phyloP scores from a whole-genome alignment of 2,797 vertebrate species.

The Botia kubotai region DNA sequence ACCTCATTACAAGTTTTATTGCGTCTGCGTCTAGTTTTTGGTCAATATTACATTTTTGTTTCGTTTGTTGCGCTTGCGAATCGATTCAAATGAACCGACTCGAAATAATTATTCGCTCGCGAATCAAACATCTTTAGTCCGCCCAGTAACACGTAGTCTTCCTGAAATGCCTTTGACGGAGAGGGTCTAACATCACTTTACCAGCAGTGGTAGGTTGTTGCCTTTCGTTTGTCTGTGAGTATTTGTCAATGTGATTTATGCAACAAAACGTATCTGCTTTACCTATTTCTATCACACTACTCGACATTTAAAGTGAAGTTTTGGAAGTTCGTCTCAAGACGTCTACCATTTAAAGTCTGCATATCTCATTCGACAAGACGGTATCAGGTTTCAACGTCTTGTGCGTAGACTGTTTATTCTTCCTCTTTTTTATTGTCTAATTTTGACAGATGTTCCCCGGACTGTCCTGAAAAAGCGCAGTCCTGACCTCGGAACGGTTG shows the following conservation, averaged over 20 bases:
- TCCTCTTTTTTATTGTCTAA: slow-evolving; percentile 11
- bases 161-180: slow-evolving; percentile 31
- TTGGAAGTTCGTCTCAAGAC: neutral
- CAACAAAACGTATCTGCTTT: neutral
- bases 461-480: slow-evolving; percentile 25
- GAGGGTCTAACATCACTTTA: slow-evolving; percentile 26
- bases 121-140: neutral
- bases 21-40: too few relatives aligned
- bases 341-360: neutral
- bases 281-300: neutral
- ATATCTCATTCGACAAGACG: neutral
- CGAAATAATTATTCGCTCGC: neutral
- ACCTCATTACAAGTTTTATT: too few relatives aligned
- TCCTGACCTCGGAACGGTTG: slow-evolving; percentile 47
- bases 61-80: neutral
- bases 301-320: neutral
- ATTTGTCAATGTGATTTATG: neutral
- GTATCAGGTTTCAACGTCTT: slow-evolving; percentile 20
- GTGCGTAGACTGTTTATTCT: neutral
- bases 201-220: slow-evolving; percentile 25
- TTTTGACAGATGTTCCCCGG: slow-evolving; percentile 42
- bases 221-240: neutral
- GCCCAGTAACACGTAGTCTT: slow-evolving; percentile 19
- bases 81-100: neutral
- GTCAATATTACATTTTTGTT: too few relatives aligned